phyloP scores from a whole-genome alignment of 2,888 invertebrate species.

The Tetramorium bicarinatum region DNA sequence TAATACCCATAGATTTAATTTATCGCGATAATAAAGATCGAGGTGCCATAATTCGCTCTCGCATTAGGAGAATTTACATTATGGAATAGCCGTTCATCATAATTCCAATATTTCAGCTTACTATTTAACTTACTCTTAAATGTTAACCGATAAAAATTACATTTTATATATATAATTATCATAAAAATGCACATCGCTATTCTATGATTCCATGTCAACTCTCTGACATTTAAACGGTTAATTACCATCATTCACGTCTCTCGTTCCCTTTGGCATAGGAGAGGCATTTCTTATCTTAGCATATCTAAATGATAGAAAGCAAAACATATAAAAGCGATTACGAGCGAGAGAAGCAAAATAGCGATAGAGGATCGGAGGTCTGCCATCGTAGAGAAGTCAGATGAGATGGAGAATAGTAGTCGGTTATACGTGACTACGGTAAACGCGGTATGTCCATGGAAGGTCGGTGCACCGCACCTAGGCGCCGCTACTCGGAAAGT shows the following conservation, averaged over 20 bases:
- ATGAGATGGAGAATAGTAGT: slow-evolving; percentile 76
- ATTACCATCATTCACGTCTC: neutral
- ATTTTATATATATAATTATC: neutral
- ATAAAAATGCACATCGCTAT: neutral
- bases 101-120: neutral
- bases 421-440: slow-evolving; percentile 77
- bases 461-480: slow-evolving; percentile 77
- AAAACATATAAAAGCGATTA: slow-evolving; percentile 19
- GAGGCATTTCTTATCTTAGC: neutral
- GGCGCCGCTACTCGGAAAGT: slow-evolving; percentile 80
- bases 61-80: neutral
- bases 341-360: slow-evolving; percentile 22
- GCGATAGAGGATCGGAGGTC: slow-evolving; percentile 13
- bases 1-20: neutral
- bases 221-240: neutral
- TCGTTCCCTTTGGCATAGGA: neutral
- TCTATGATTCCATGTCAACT: neutral
- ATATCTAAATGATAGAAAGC: neutral
- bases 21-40: neutral
- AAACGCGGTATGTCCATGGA: slow-evolving; percentile 73
- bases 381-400: slow-evolving; percentile 54
- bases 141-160: neutral
- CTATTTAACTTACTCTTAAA: slow-evolving; percentile 3
- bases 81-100: neutral
- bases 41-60: neutral